Evolutionary conservation across 2,797 vertebrate species (phyloP), one percentile per base, ranked within the genome.

Genomic region (Hylomyscus alleni): DNA sequence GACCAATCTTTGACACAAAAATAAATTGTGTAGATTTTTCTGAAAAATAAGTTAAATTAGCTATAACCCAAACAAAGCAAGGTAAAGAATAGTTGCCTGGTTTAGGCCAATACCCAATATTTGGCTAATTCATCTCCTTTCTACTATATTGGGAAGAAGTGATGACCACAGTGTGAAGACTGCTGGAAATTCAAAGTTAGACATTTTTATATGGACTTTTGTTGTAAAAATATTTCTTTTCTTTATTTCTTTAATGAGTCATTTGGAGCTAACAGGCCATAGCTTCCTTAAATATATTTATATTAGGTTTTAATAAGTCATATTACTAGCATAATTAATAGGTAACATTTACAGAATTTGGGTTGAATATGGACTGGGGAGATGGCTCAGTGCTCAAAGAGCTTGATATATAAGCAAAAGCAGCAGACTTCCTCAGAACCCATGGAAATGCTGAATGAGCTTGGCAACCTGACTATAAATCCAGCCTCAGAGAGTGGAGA

Each of bases 21-120:
- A 87, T 40, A 78, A 87, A 76, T 89, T 29, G 85, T 10, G n/a
- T 15, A 73, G 47, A 67, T 73, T 91, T 54, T 89, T 78, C 67
- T 1, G 4, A 83, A 60, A 34, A 15, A 4, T 24, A 10, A 81
- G 58, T 62, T 44, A 60, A 83, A 44, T 62, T 83, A 19, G 37
- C 15, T 62, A 62, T 40, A 83, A 60, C 29, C 26, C 44, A 5
- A 11, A 54, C 60, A 94, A 93, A n/a, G 1, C 20, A 67, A 88
- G 10, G 50, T 85, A 82, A 96, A 56, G 4, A 6, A 34, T 5
- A 80, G 34, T 80, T 75, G 50, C 4, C 24, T 93, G 62, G 22
- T 37, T 93, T 83, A 86, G 40, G 8, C 29, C 72, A 26, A 15
- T 78, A 5, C 8, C 13, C 81, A 89, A 73, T 67, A 50, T 20